A percentile compares a stretch with the other conserved stretches of the same genome.
These are phyloP conservation scores for Drosophila sp. DNA, from an alignment of 1,140 invertebrate genomes.

Conservation along the genomic window DNA sequence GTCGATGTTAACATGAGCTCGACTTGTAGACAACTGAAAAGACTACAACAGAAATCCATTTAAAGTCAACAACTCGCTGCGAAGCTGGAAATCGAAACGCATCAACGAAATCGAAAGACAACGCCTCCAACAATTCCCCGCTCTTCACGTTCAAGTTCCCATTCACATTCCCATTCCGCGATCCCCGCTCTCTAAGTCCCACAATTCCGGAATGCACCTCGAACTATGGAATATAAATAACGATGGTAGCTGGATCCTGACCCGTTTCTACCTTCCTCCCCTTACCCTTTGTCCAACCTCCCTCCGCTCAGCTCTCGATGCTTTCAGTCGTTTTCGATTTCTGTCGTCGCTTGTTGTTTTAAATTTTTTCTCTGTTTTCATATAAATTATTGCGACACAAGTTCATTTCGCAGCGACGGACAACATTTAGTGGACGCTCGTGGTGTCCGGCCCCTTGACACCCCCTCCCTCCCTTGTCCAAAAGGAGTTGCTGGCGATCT, in stretches of 20 bases:
- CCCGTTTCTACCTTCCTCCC: background rate
- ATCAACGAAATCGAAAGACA: conserved; percentile 47
- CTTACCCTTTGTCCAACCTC: background rate
- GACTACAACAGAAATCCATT: conserved; percentile 79
- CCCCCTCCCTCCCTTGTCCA: conserved; percentile 27
- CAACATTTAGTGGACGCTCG: conserved; percentile 33
- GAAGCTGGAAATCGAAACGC: conserved; percentile 18
- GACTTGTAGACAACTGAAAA: conserved; percentile 70
- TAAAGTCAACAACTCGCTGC: conserved; percentile 42
- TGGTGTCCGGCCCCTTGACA: conserved; percentile 17
- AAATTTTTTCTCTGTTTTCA: conserved; percentile 30
- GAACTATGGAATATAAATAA: conserved; percentile 1
- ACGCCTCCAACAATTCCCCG: conserved; percentile 31
- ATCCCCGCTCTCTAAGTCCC: background rate
- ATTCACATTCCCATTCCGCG: background rate
- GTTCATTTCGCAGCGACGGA: conserved; percentile 48
- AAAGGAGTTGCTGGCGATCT: conserved; percentile 39
- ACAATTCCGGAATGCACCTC: conserved; percentile 21
- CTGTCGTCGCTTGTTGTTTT: conserved; percentile 51
- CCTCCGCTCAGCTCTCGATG: background rate
- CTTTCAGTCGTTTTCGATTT: conserved; percentile 55
- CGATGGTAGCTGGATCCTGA: background rate
- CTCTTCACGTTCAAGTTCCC: too few relatives aligned
- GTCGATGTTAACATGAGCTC: conserved; percentile 75
- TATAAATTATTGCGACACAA: conserved; percentile 80